Evolutionary conservation across 2,888 invertebrate genomes (phyloP).

Genomic region (Lathronympha strigana): DNA sequence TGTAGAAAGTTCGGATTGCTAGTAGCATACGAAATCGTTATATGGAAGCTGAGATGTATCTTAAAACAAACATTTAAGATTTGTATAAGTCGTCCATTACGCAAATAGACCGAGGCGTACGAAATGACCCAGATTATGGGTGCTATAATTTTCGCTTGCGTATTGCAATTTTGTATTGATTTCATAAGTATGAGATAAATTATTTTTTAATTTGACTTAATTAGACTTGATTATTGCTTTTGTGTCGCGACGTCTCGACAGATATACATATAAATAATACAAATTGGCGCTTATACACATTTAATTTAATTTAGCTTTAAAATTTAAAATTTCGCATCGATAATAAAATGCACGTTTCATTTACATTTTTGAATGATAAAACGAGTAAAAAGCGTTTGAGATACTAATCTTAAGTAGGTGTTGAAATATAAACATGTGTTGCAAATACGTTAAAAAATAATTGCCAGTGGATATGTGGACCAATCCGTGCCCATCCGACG

Average conservation of each 20-base stretch:
- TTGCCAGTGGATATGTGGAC: constrained; percentile 28
- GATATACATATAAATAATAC: too few relatives aligned
- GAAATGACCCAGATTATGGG: constrained; percentile 36
- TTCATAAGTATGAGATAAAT: constrained; percentile 35
- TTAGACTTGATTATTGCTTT: constrained; percentile 15
- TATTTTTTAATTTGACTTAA: too few relatives aligned
- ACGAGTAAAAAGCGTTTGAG: not conserved
- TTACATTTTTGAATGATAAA: not conserved
- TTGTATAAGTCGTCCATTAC: constrained; percentile 54
- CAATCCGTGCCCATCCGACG: constrained; percentile 27
- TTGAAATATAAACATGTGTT: constrained; percentile 36
- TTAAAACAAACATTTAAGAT: constrained; percentile 42
- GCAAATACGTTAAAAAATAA: constrained; percentile 28
- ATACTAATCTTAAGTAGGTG: constrained; percentile 30
- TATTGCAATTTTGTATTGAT: constrained; percentile 38
- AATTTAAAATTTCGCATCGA: not conserved
- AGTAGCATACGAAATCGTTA: constrained; percentile 62
- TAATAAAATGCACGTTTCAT: constrained; percentile 12
- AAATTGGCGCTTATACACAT: not conserved
- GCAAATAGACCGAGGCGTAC: constrained; percentile 48
- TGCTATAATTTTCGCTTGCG: constrained; percentile 40
- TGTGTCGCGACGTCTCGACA: not conserved
- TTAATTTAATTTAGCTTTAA: too few relatives aligned
- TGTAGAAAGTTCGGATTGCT: constrained; percentile 46
- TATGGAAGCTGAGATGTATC: constrained; percentile 58